Base-by-base conservation (phyloP, 2,113 vertebrate species). In the Ophthalmotilapia sp. region DNA sequence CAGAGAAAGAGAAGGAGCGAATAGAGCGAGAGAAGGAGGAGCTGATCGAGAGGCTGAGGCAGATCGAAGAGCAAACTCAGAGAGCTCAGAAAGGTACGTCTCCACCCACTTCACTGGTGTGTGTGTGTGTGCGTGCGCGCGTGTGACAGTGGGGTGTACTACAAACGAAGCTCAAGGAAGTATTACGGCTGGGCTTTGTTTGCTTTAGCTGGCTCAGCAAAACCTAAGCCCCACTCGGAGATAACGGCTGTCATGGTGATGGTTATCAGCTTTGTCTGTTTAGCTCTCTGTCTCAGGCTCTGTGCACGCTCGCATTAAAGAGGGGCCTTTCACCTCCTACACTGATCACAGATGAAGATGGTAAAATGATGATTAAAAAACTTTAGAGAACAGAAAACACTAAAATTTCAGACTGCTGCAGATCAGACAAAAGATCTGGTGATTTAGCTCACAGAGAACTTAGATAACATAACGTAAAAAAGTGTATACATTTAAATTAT, bases 11-110 rank as follows among this genome's bases (percentile, higher is more conserved):
- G 92, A 99, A 98, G 93, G 98, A 99, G 92, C 97, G 97, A 95
- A 99, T 99, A 97, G 98, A 99, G 85, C 95, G 97, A 89, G 98
- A 99, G 95, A 99, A 99, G 87, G 98, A 98, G 14, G 98, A 99
- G 93, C 96, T 99, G 90, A 97, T 99, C 80, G 98, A 98, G 95
- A 96, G 98, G 33, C 96, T 99, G 86, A 96, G 96, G 84, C 98
- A 98, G 95, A 99, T 99, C 19, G 98, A 99, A 90, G 98, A 98
- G 87, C 98, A 99, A 91, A 99, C 98, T 2, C 92, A 98, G 87
- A 98, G 97, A 91, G 98, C 98, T 79, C 98, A 99, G 94, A 99
- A 97, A 98, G 98, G 98, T 98, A 95, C 1, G 36, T 12, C 9
- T n/a, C 10, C 53, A 42, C 8, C 75, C 19, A 79, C 17, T 31